Base-by-base conservation (phyloP, 2,888 invertebrate genomes). In the Acleris holmiana region DNA sequence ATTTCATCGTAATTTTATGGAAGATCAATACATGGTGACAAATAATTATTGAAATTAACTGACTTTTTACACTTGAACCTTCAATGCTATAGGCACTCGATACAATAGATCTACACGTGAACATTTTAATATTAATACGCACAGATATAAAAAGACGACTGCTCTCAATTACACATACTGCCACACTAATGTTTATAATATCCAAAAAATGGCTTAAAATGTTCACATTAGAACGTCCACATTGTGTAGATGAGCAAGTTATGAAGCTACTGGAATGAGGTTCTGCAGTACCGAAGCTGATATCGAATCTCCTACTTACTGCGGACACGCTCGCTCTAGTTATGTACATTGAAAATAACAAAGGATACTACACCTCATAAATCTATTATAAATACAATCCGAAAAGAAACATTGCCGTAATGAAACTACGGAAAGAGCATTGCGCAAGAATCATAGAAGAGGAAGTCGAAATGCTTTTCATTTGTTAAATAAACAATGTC, bases 1-100 rank as follows among this genome's bases (percentile, higher is more conserved):
- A 91, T 92, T 91, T 91, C 91, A 90, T 91, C 91, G 89, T 92
- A 92, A 91, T 90, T 89, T 91, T 92, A 92, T 92, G 92, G 92
- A 92, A 91, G 92, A 92, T 91, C 92, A 90, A 91, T 92, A 92
- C 91, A 92, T 89, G 89, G 88, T 92, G 92, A 91, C 89, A 89
- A 89, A 88, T 87, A 83, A 89, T 89, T 90, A 89, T 83, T 86
- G 89, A 91, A 91, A 89, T 88, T 80, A 88, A 88, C 88, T 86
- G 91, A 90, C 87, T 91, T 91, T 91, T 86, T 91, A 92, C 91
- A 92, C 81, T 90, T 89, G 86, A 91, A 89, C 83, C 82, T 83
- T 88, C 90, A 91, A 89, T 89, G 89, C 91, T 91, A 91, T 91
- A 92, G 92, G 92, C 92, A 92, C 91, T 92, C 92, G 84, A 89